Evolutionary conservation across 2,113 vertebrate genomes (phyloP).

Genomic region (Psammodynastes pulverulentus): DNA sequence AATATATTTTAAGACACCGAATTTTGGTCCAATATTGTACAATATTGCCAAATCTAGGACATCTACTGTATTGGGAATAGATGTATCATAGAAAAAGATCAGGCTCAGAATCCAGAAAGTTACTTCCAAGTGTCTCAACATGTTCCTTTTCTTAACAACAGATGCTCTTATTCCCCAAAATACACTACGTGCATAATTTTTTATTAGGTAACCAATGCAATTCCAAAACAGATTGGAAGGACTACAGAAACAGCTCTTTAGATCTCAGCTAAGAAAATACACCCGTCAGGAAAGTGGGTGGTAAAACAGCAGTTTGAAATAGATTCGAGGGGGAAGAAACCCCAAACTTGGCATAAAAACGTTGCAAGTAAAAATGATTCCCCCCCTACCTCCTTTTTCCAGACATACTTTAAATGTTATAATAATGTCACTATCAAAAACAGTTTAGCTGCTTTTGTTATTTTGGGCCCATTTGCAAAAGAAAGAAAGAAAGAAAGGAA

Average conservation of each 20-base stretch:
- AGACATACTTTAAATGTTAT: constrained; percentile 53
- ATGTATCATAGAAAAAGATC: neutral
- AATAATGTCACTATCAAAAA: constrained; percentile 54
- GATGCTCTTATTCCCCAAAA: neutral
- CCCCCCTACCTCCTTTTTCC: neutral
- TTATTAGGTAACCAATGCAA: neutral
- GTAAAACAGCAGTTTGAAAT: constrained; percentile 36
- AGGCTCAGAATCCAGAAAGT: neutral
- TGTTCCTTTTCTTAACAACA: neutral
- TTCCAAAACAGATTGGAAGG: neutral
- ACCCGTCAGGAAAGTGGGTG: neutral
- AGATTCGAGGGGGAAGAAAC: constrained; percentile 27
- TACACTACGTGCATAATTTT: neutral
- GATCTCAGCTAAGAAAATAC: constrained; percentile 14
- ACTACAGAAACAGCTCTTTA: neutral
- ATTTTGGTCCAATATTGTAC: neutral
- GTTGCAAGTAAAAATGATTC: constrained; percentile 30
- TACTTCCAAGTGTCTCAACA: neutral
- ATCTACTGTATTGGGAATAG: neutral
- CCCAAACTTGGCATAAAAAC: constrained; percentile 41
- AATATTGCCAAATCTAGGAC: neutral
- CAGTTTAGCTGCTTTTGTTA: constrained; percentile 38
- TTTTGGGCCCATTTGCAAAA: constrained; percentile 53
- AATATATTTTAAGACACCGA: neutral
- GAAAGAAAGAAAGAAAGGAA: constrained; percentile 1